Evolutionary conservation across 2,797 vertebrate genomes (phyloP).

Genomic region (Avahi laniger): DNA sequence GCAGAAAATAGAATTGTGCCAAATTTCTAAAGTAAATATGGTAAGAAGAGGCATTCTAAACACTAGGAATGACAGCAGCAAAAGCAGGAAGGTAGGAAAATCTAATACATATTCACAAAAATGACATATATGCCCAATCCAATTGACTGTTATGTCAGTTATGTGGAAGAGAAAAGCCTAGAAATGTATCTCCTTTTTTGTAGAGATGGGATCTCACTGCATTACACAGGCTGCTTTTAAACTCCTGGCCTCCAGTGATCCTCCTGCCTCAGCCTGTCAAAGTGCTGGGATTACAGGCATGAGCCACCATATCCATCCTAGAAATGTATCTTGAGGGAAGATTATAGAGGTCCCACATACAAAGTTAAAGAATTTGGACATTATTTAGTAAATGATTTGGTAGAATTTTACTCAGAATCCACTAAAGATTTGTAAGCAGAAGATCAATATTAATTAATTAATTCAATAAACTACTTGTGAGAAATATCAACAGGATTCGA

Average conservation of each 20-base stretch:
- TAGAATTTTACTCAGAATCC: background rate
- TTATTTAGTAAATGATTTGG: background rate
- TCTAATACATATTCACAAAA: background rate
- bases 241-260: background rate
- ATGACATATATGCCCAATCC: background rate
- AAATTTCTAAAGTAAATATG: constrained; percentile 28
- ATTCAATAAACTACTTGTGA: background rate
- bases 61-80: background rate
- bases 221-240: background rate
- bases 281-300: background rate
- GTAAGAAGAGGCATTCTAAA: background rate
- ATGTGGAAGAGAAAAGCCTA: background rate
- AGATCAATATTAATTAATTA: background rate
- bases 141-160: background rate
- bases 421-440: background rate
- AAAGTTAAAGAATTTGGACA: background rate
- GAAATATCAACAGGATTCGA: background rate
- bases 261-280: background rate
- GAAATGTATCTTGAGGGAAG: background rate
- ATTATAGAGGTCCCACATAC: background rate
- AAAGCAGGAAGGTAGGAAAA: background rate
- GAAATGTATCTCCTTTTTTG: background rate
- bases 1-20: background rate
- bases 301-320: background rate
- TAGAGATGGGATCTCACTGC: background rate